phyloP scores from a whole-genome alignment of 1,140 invertebrate genomes.

The Drosophila bifasciata region DNA sequence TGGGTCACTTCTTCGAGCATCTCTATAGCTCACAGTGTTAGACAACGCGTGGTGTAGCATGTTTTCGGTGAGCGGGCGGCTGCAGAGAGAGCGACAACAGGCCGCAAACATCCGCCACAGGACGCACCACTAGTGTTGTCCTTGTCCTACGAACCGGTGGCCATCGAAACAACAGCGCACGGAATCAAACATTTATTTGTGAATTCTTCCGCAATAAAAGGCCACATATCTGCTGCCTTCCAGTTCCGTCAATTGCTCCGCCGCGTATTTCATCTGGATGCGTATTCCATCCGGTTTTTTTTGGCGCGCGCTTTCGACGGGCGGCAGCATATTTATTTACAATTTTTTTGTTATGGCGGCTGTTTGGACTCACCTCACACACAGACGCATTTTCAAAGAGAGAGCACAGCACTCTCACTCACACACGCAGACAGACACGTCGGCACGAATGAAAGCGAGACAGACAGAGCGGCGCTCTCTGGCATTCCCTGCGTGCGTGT shows the following conservation, averaged over 20 bases:
- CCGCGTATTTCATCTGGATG: not conserved
- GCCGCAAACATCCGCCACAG: slow-evolving; percentile 35
- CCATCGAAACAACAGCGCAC: slow-evolving; percentile 38
- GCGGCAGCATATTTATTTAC: slow-evolving; percentile 44
- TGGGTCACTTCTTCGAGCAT: slow-evolving; percentile 10
- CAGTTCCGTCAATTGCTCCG: not conserved
- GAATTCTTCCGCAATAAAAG: slow-evolving; percentile 17
- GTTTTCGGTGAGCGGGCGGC: slow-evolving; percentile 12
- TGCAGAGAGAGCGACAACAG: slow-evolving; percentile 15
- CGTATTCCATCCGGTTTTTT: slow-evolving; percentile 13
- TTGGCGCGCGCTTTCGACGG: slow-evolving; percentile 14
- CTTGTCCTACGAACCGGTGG: slow-evolving; percentile 40
- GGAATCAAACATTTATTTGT: slow-evolving; percentile 30
- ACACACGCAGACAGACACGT: slow-evolving; percentile 46
- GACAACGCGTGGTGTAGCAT: slow-evolving; percentile 7
- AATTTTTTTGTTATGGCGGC: slow-evolving; percentile 50
- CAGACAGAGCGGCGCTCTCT: slow-evolving; percentile 2
- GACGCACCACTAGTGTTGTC: slow-evolving; percentile 44
- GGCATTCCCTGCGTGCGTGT: slow-evolving; percentile 7
- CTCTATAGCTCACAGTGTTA: slow-evolving; percentile 7
- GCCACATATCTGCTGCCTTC: not conserved
- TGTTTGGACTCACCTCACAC: slow-evolving; percentile 40
- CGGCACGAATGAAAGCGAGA: slow-evolving; percentile 55
- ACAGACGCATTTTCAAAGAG: slow-evolving; percentile 14
- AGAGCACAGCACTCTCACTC: slow-evolving; percentile 20